These are phyloP conservation scores for Drosophila incognita DNA, from an alignment of 2,888 invertebrate genomes.

Conservation along the genomic window DNA sequence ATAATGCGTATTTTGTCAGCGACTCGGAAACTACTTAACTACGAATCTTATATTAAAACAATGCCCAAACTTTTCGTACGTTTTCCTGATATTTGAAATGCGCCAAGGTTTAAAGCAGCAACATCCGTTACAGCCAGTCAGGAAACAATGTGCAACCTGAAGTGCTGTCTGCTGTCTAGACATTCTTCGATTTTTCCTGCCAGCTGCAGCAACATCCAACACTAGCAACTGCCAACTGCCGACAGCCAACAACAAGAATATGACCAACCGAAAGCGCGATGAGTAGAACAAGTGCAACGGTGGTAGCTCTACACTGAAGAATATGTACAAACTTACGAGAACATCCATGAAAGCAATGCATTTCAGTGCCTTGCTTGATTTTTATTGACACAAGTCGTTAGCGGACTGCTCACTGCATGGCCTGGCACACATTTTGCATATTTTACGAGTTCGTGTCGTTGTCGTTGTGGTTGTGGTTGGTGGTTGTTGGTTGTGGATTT, in stretches of 20 bases:
- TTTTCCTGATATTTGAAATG: constrained; percentile 14
- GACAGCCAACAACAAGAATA: constrained; percentile 30
- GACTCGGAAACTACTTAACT: not conserved
- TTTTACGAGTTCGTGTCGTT: constrained; percentile 80
- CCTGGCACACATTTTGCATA: constrained; percentile 82
- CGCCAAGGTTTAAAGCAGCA: constrained; percentile 25
- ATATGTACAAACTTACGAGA: constrained; percentile 57
- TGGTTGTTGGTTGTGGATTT: constrained; percentile 22
- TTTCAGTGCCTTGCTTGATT: constrained; percentile 75
- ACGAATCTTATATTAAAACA: not conserved
- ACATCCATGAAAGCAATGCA: constrained; percentile 63
- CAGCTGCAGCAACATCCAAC: constrained; percentile 59
- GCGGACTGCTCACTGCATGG: constrained; percentile 66
- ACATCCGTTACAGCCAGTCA: constrained; percentile 62
- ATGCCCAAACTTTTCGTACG: constrained; percentile 24
- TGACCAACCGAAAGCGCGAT: constrained; percentile 53
- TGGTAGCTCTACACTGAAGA: constrained; percentile 50
- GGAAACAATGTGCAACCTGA: constrained; percentile 81
- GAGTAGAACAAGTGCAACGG: constrained; percentile 75
- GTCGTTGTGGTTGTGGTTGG: constrained; percentile 58
- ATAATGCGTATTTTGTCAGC: not conserved
- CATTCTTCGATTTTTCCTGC: constrained; percentile 78
- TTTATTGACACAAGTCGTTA: constrained; percentile 81
- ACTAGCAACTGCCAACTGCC: constrained; percentile 48
- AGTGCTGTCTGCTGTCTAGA: constrained; percentile 80